phyloP scores from a whole-genome alignment of 2,113 vertebrate species.

The Mus musculus region DNA sequence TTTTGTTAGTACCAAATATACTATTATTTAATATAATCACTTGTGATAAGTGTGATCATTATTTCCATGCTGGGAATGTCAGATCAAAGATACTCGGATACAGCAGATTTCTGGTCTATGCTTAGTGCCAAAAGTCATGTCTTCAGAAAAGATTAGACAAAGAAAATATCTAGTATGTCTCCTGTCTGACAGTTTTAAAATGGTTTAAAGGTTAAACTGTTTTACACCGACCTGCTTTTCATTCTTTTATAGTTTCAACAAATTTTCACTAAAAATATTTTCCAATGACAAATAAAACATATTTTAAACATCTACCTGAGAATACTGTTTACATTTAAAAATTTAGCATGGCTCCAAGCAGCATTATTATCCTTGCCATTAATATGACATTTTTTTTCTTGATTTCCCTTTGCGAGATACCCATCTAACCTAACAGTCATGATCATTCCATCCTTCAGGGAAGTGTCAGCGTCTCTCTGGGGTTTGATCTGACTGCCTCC shows the following conservation, averaged over 20 bases:
- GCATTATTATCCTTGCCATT: not conserved
- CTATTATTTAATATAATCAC: not conserved
- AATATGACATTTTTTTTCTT: constrained; percentile 38
- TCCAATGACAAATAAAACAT: not conserved
- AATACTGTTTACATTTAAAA: not conserved
- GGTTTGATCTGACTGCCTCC: not conserved
- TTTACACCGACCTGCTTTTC: not conserved
- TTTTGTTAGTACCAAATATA: not conserved
- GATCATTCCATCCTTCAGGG: not conserved
- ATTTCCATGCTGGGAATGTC: not conserved
- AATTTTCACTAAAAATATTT: not conserved
- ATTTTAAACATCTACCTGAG: not conserved
- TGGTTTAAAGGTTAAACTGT: not conserved
- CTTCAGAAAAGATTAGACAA: not conserved
- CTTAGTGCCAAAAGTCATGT: not conserved
- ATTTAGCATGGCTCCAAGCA: not conserved
- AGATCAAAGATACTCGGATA: not conserved
- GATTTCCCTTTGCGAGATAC: not conserved
- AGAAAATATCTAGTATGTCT: not conserved
- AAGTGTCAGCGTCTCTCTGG: not conserved
- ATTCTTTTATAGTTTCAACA: not conserved
- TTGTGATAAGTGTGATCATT: not conserved
- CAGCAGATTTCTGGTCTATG: too few species aligned
- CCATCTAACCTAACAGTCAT: not conserved
- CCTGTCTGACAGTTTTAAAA: not conserved